Evolutionary conservation across 2,113 vertebrate species (phyloP).

Genomic region (Zosterops hypoxanthus): DNA sequence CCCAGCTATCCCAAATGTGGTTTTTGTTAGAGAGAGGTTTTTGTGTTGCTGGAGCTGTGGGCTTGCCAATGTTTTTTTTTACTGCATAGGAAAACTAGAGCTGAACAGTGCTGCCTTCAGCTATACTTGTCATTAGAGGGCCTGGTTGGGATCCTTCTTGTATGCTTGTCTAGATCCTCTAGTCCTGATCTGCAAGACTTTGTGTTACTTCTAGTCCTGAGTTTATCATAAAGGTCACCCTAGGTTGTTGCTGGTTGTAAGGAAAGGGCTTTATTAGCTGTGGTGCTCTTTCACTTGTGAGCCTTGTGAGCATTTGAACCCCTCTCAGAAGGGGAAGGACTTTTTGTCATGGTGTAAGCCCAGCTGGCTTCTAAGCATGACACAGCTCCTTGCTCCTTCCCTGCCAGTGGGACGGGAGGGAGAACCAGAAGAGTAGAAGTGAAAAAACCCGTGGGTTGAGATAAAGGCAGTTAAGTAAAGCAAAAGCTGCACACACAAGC

Average conservation of each 20-base stretch:
- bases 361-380: neutral
- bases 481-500: neutral
- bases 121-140: accelerated
- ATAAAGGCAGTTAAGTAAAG: neutral
- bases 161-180: neutral
- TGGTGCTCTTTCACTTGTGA: neutral
- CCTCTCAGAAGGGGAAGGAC: neutral
- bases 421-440: neutral
- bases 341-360: neutral
- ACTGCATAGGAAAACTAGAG: neutral
- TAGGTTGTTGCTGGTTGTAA: neutral
- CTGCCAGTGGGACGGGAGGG: accelerated
- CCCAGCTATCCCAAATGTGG: neutral
- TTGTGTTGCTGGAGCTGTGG: neutral
- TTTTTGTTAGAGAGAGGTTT: neutral
- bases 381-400: neutral
- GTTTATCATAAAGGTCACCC: neutral
- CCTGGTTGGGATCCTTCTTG: neutral
- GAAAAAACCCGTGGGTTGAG: neutral
- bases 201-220: neutral
- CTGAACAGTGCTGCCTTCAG: neutral
- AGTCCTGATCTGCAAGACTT: neutral
- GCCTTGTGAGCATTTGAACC: neutral
- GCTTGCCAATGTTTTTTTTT: neutral
- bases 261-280: neutral